Evolutionary conservation across 1,140 invertebrate genomes (phyloP).

Genomic region (Ericerus pela): DNA sequence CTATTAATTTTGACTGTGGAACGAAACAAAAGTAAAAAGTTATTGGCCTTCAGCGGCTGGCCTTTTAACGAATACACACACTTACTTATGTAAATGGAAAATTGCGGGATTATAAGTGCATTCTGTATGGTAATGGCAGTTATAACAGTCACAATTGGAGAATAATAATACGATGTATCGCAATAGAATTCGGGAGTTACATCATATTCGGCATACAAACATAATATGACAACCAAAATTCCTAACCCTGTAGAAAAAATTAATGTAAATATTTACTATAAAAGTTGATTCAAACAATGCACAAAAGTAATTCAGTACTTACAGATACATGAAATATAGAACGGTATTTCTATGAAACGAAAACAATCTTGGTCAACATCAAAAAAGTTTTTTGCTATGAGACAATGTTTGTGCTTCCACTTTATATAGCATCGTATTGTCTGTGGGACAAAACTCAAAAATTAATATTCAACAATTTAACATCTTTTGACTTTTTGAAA

Average conservation of each 20-base stretch:
- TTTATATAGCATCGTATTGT: background rate
- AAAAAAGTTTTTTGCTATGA: background rate
- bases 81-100: conserved; percentile 14
- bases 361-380: background rate
- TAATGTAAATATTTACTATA: too few species aligned
- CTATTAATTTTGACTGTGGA: conserved; percentile 14
- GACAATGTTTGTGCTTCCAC: background rate
- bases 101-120: conserved; percentile 9
- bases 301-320: background rate
- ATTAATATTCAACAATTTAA: background rate
- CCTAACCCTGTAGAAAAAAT: background rate
- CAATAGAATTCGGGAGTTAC: conserved; percentile 2
- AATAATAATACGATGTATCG: conserved; percentile 4
- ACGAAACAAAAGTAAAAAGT: conserved; percentile 1
- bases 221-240: conserved; percentile 1
- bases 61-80: background rate
- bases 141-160: conserved; percentile 4
- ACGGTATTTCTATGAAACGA: background rate
- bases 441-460: background rate
- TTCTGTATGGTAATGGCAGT: conserved; percentile 9
- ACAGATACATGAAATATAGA: conserved; percentile 7
- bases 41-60: background rate
- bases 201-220: conserved; percentile 8
- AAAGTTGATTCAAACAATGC: too few species aligned
- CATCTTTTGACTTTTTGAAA: background rate